Percentiles rank a stretch among this genome's conserved stretches.
Conservation (phyloP, 2,888 invertebrate genomes). For the Rapana venosa region DNA sequence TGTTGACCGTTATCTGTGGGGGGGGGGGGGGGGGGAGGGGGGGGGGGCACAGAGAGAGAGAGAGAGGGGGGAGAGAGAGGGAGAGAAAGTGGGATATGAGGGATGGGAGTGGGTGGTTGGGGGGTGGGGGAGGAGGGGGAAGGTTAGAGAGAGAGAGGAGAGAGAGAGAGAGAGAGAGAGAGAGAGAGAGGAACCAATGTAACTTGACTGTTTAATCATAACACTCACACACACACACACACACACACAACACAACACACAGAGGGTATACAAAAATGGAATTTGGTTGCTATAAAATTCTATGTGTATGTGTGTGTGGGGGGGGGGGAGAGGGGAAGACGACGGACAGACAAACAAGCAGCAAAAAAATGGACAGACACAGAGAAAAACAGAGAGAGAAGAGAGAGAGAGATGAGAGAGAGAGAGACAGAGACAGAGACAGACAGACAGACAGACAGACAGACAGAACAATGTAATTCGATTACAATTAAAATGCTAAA, state of each 20-base stretch:
- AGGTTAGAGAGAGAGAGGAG: neutral
- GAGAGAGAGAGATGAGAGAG: too few species aligned
- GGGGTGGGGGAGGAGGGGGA: neutral
- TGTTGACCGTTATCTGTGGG: constrained; percentile 18
- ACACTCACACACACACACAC: neutral
- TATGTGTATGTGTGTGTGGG: too few species aligned
- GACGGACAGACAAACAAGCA: neutral
- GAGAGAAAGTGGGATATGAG: too few species aligned
- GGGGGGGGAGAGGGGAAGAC: neutral
- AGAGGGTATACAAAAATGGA: too few species aligned
- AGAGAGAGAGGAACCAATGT: too few species aligned
- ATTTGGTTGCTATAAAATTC: too few species aligned
- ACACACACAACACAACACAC: neutral
- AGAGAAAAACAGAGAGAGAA: neutral
- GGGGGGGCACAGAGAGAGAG: neutral
- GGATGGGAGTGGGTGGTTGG: neutral
- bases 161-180: too few species aligned
- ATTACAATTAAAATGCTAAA: too few species aligned
- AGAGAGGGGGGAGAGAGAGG: too few species aligned
- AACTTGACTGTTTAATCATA: neutral
- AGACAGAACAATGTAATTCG: neutral
- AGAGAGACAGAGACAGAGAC: neutral
- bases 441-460: neutral
- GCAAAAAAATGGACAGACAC: too few species aligned
- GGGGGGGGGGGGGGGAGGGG: neutral